A percentile compares a stretch with the other conserved stretches of the same genome.
Evolutionary conservation across 2,888 invertebrate species (phyloP).

Genomic region (Pegoplata infirma): DNA sequence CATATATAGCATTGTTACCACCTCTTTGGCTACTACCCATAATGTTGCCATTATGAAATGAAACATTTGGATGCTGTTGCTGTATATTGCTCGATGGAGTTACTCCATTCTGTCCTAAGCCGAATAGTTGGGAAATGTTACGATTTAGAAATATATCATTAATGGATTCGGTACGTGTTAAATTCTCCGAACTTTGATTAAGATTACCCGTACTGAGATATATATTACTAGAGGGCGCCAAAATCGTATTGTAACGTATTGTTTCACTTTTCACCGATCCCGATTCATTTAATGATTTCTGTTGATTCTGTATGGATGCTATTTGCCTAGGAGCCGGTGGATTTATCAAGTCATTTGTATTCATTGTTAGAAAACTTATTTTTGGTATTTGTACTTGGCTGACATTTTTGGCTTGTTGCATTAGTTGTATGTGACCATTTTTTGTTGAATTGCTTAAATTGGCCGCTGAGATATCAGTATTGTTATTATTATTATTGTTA

Average conservation of each 20-base stretch:
- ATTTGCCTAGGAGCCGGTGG: conserved; percentile 5
- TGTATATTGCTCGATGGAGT: conserved; percentile 41
- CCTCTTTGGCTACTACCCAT: conserved; percentile 64
- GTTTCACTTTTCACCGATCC: conserved; percentile 66
- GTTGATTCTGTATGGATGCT: conserved; percentile 17
- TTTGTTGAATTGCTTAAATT: conserved; percentile 51
- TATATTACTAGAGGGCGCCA: conserved; percentile 66
- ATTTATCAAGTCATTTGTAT: conserved; percentile 59
- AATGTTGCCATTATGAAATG: conserved; percentile 65
- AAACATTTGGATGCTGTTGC: conserved; percentile 67
- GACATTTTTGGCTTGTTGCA: conserved; percentile 58
- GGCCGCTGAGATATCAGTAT: conserved; percentile 56
- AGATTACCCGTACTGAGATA: conserved; percentile 64
- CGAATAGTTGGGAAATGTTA: conserved; percentile 74
- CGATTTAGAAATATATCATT: conserved; percentile 76
- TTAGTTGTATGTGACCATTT: conserved; percentile 53
- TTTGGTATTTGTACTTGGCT: conserved; percentile 68
- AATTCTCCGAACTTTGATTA: conserved; percentile 64
- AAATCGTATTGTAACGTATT: conserved; percentile 66
- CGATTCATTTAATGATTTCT: conserved; percentile 57
- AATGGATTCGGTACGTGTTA: conserved; percentile 70
- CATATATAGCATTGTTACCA: conserved; percentile 57
- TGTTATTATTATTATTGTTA: conserved; percentile 53
- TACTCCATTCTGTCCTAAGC: conserved; percentile 62
- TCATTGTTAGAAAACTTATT: conserved; percentile 71